These are phyloP conservation scores for Dasyprocta punctata DNA, from an alignment of 2,113 vertebrate genomes.

Conservation along the genomic window DNA sequence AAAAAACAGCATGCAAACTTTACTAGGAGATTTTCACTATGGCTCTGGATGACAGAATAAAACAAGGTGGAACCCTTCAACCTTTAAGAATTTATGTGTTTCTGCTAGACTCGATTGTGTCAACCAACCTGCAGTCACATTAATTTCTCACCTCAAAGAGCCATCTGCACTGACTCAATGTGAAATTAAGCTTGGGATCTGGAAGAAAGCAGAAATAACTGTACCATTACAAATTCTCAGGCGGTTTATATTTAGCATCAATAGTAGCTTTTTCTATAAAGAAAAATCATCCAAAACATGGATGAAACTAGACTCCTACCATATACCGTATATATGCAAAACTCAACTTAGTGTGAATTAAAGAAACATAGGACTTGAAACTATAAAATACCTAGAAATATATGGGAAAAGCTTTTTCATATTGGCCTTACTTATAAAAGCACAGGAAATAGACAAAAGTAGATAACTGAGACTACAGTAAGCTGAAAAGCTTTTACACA, in stretches of 20 bases:
- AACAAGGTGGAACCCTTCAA: not conserved
- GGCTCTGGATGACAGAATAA: not conserved
- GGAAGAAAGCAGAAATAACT: not conserved
- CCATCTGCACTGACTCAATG: not conserved
- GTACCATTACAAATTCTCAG: not conserved
- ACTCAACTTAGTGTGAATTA: not conserved
- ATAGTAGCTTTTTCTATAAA: not conserved
- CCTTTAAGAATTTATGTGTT: constrained; percentile 12
- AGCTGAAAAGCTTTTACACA: not conserved
- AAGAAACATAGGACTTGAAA: not conserved
- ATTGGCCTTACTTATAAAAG: not conserved
- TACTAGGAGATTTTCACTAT: not conserved
- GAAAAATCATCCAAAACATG: constrained; percentile 18
- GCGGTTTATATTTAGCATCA: not conserved
- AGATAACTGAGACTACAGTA: not conserved
- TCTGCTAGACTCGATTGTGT: not conserved
- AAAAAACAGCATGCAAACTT: not conserved
- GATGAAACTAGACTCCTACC: not conserved
- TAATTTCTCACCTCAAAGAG: not conserved
- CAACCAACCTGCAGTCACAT: not conserved
- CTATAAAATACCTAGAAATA: not conserved
- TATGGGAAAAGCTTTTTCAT: not conserved
- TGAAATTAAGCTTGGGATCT: not conserved
- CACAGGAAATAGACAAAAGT: not conserved
- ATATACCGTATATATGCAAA: not conserved